Base-by-base conservation (phyloP, 2,888 invertebrate species). In the Protonemura montana region DNA sequence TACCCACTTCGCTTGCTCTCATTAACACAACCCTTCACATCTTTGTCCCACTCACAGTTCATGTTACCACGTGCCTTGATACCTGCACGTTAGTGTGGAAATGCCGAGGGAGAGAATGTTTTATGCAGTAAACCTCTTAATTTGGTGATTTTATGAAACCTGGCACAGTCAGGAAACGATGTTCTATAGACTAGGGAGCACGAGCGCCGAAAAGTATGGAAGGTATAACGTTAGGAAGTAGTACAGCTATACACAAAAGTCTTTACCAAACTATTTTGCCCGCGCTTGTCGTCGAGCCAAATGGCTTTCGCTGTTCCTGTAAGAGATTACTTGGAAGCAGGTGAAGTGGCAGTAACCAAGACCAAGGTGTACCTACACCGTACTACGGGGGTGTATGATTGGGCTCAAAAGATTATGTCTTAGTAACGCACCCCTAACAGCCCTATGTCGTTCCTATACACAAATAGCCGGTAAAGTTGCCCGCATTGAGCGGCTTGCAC, bases 111-210 rank as follows among this genome's bases (percentile, higher is more conserved):
- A 59, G 59, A 21, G 59, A 10, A 59, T 59, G 59, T 59, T 59
- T 59, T 59, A 59, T 59, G 59, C 59, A 59, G 59, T 59, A 59
- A 59, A 59, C 59, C 59, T 59, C 59, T 59, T 59, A 59, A 59
- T 59, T 59, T 59, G 59, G 59, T 59, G 59, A 59, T 59, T 59
- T 59, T 59, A 59, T 59, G 59, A 59, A 59, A 59, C 59, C 59
- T 59, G 59, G 16, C 59, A 21, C 59, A 59, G 59, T 59, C 59
- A 59, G 59, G 59, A 59, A 59, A 59, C 59, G 59, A 59, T 59
- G 59, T 59, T 59, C 59, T 59, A 59, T 59, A 59, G 59, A 59
- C 59, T 59, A 10, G 21, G 59, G 59, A 21, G 59, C 59, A 59
- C 59, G 13, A 21, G 59, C 59, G 59, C 16, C 59, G 59, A 21